These are phyloP conservation scores for Thunnus maccoyii DNA, from an alignment of 2,113 vertebrate genomes.

Conservation along the genomic window DNA sequence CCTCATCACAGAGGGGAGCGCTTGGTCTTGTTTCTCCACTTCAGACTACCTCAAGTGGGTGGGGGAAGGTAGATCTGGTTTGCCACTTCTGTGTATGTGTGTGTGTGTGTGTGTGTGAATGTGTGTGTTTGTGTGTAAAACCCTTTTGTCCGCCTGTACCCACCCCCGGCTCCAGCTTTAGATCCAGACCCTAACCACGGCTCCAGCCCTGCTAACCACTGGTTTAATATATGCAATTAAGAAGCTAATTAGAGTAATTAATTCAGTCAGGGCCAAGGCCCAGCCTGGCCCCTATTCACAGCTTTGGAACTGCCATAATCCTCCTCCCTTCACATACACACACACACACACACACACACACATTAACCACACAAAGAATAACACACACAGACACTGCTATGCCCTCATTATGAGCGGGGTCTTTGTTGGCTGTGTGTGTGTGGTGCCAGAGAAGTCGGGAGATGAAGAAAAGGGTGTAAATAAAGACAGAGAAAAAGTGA, in stretches of 20 bases:
- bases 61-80: constrained; percentile 36
- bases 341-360: constrained; percentile 52
- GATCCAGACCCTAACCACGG: constrained; percentile 57
- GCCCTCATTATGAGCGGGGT: constrained; percentile 78
- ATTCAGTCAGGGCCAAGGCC: constrained; percentile 82
- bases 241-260: constrained; percentile 89
- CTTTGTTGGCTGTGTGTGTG: constrained; percentile 72
- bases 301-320: constrained; percentile 85
- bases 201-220: constrained; percentile 78
- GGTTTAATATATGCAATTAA: constrained; percentile 88
- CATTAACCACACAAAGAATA: constrained; percentile 62
- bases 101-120: constrained; percentile 21
- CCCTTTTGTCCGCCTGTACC: constrained; percentile 60
- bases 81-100: constrained; percentile 20
- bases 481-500: constrained; percentile 76
- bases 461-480: constrained; percentile 73
- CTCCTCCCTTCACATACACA: constrained; percentile 64
- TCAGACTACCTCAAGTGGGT: constrained; percentile 68
- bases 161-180: constrained; percentile 63
- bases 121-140: constrained; percentile 41
- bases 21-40: constrained; percentile 71
- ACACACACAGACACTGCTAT: constrained; percentile 68
- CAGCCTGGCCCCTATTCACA: constrained; percentile 83
- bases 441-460: constrained; percentile 76
- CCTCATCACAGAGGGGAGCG: constrained; percentile 43